Base-by-base conservation (phyloP, 2,113 vertebrate species). In the Nesoenas mayeri region DNA sequence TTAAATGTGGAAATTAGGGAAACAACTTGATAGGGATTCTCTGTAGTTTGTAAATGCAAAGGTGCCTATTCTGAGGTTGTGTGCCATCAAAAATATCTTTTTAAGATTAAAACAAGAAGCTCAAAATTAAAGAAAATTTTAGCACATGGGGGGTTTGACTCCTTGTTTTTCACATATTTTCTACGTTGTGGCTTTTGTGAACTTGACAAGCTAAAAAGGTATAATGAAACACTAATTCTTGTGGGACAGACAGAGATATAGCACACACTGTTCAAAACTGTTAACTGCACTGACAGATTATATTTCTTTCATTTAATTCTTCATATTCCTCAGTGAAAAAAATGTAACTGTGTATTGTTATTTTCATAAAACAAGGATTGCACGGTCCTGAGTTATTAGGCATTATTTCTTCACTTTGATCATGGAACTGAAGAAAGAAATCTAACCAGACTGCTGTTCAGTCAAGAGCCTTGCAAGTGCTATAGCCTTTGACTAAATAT, bases 101-200 rank as follows among this genome's bases (percentile, higher is more conserved):
- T 93, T 94, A 91, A 96, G 56, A 71, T 61, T 66, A 72, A 91
- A 88, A 80, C 21, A 22, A 81, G 74, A 86, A 88, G 54, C 32
- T 95, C 70, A 78, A 85, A 95, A 96, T 92, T 96, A 95, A 96
- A 70, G 22, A 14, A 26, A 48, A 48, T 72, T 94, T 85, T 86
- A 82, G 32, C 62, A 93, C 75, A 72, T 66, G n/a, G 61, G 3
- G 10, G 36, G 0, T 1, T 60, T 91, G 92, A 86, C 32, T 95
- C 47, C 65, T 53, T 86, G 29, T 93, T 91, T 61, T 82, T 74
- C 56, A 40, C 17, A 14, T n/a, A 57, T 72, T 91, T 94, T 77
- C 36, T 88, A 21, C 12, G 5, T 38, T 78, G 13, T 97, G 64
- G 26, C 14, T 10, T 90, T 93, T 91, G 10, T 89, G 51, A 89